Evolutionary conservation across 2,113 vertebrate species (phyloP), one percentile per base, ranked within the genome.

Genomic region (Cavia porcellus): DNA sequence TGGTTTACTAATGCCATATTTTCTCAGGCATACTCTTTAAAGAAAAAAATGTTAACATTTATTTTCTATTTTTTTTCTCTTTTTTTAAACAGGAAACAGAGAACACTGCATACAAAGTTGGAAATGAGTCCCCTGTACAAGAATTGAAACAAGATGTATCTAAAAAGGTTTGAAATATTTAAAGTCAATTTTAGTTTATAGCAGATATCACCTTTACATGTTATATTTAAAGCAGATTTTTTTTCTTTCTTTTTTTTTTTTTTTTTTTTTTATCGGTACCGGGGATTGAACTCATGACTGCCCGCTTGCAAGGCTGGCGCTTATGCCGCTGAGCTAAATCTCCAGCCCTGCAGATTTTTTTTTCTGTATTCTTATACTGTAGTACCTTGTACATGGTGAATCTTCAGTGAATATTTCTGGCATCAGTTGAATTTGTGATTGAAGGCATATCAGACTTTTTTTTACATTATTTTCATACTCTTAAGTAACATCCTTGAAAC

Each of bases 101-200:
- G 19, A 97, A 74, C 85, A 97, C 96, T 87, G 80, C 97, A 35
- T 93, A 85, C 72, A 96, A 98, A 97, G 62, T 66, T 94, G 98
- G 85, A 96, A 96, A 94, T 80, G 98, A 98, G 92, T 92, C 94
- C 28, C 91, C 97, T 96, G 88, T 97, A 61, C 97, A 97, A 97
- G 99, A 99, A 98, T 90, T 97, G 52, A 99, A 98, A 79, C 98
- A 98, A 98, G 98, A 99, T 97, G 98, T 99, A 91, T 98, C 99
- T 38, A 99, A 99, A 98, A 98, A 99, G 98, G 99, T 99, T 96
- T 70, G 98, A 98, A 97, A 97, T 79, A 89, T 97, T 89, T 0
- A 95, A 61, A 97, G 32, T 52, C 47, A 95, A 45, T 83, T 81
- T 91, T 90, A 96, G 19, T 88, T 90, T 92, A 42, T 66, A 96